Evolutionary conservation across 2,888 invertebrate species (phyloP), one percentile per base, ranked within the genome.

Genomic region (Epinotia brunnichana): DNA sequence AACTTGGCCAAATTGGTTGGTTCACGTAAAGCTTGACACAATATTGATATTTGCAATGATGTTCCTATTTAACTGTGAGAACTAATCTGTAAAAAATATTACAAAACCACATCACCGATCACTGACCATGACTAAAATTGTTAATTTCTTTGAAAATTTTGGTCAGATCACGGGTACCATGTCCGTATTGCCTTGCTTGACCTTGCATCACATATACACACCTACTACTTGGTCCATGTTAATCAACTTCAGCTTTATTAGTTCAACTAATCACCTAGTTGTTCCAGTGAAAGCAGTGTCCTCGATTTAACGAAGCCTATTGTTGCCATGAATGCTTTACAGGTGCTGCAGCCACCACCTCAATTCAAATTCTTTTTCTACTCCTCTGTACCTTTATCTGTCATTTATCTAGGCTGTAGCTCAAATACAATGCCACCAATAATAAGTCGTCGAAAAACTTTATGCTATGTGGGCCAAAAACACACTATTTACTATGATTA

Each of bases 261-360:
- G 62, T 62, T 10, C 24, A 29, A 29, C 48, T 62, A 62, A 62
- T 48, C 24, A 41, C 19, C 29, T 48, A 48, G 48, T 9, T 29
- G 48, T 3, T 29, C 48, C n/a, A 21, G 48, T 62, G 29, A 62
- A 48, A 62, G 62, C 48, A 11, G 21, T 61, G 62, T 62, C 62
- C 62, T 62, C 48, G 62, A 51, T 44, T n/a, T 62, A 62, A 62
- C 62, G 62, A 62, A 24, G 24, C 48, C 48, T 62, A 62, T 62
- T 62, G 48, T 62, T 51, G n/a, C n/a, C 10, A 57, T 15, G 29
- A 57, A 35, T n/a, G 53, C 53, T 19, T 29, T n/a, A 29, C 15
- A 57, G 57, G 48, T 4, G 1, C n/a, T 48, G n/a, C 48, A 48
- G 44, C 44, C 15, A n/a, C 44, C n/a, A 48, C n/a, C n/a, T 48